Base-by-base conservation (phyloP, 2,113 vertebrate genomes). In the Ploceus nigricollis region DNA sequence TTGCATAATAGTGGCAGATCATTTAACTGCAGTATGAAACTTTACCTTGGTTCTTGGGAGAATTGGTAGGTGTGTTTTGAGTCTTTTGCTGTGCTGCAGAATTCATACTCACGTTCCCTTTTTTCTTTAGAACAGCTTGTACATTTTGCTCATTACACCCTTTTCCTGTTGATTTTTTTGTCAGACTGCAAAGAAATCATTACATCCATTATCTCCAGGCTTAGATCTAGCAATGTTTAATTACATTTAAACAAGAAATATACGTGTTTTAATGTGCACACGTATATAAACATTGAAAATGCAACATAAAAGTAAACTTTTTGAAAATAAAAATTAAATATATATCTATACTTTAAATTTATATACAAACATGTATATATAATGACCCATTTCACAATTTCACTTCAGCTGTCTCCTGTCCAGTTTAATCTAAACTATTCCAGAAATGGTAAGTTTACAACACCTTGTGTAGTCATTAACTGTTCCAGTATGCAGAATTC, bases 41-140 rank as follows among this genome's bases (percentile, higher is more conserved):
- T 97, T 97, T 98, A 99, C 99, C 98, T 94, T 98, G 98, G 82
- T 87, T 98, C 89, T 99, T 99, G 51, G 94, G 85, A 93, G 97
- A 89, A 85, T 31, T 94, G 50, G 95, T 90, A 53, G 98, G 79
- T 44, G 98, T 90, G 86, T 91, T 98, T 96, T 98, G 98, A 87
- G 97, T 97, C 82, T 98, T 99, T 70, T 96, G 95, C 69, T 98
- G 99, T 63, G 93, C 47, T 93, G 95, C 73, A 82, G 94, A 78
- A 90, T 65, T 97, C 33, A 95, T 95, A 78, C 27, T 95, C 85
- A 79, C 97, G 83, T 93, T 92, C 75, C 97, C 93, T 48, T 97
- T 96, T 97, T 98, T 99, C 94, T 98, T 99, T 87, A 95, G 73
- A 80, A 94, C 54, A 85, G 94, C 83, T 82, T 95, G 97, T 53